phyloP scores from a whole-genome alignment of 2,113 vertebrate species.

The Poicephalus gulielmi region DNA sequence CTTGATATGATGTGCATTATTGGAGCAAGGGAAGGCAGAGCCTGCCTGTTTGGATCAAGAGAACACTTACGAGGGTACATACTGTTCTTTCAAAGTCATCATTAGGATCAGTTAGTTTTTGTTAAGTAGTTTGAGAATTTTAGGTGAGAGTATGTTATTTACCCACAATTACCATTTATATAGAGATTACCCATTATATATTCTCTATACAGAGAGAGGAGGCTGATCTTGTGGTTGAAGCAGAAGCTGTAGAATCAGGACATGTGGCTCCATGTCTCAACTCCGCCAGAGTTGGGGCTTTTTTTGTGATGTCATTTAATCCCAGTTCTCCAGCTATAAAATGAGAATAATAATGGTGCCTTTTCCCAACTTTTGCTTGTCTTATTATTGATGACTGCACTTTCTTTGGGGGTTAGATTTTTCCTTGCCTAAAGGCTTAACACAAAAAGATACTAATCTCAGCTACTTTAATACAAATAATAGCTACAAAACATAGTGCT shows the following conservation, averaged over 20 bases:
- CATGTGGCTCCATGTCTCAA: not conserved
- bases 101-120: not conserved
- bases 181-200: not conserved
- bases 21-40: not conserved
- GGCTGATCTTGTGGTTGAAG: not conserved
- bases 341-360: slow-evolving; percentile 2
- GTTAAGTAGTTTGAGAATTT: not conserved
- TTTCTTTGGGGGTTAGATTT: slow-evolving; percentile 42
- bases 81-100: not conserved
- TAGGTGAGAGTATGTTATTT: not conserved
- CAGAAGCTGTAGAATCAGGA: not conserved
- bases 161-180: not conserved
- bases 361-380: slow-evolving; percentile 22
- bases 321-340: slow-evolving; percentile 11
- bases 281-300: not conserved
- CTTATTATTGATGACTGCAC: slow-evolving; percentile 32
- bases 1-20: not conserved
- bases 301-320: not conserved
- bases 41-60: not conserved
- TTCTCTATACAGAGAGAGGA: not conserved
- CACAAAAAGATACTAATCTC: slow-evolving; percentile 57
- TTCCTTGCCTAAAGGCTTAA: slow-evolving; percentile 49
- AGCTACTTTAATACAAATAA: slow-evolving; percentile 53
- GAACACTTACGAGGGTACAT: not conserved
- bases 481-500: not conserved